A percentile compares a stretch with the other conserved stretches of the same genome.
These are phyloP conservation scores for Perognathus longimembris DNA, from an alignment of 2,113 vertebrate genomes.

Conservation along the genomic window DNA sequence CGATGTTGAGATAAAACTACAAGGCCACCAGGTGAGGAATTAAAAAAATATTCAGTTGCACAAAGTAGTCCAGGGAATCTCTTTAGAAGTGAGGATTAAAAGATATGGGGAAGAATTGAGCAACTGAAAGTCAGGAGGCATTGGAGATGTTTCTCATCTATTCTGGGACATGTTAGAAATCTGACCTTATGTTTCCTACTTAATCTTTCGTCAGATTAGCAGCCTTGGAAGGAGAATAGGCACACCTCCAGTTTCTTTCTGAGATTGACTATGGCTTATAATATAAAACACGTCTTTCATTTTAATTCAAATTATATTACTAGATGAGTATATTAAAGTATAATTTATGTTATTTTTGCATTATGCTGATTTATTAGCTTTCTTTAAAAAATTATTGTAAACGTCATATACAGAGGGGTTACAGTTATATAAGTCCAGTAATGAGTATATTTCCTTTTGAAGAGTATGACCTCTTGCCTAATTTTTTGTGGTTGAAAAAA, in stretches of 20 bases:
- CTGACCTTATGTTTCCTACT: background rate
- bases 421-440: no score
- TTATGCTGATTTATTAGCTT: background rate
- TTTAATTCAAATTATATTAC: background rate
- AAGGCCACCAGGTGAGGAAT: background rate
- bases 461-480: no score
- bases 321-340: background rate
- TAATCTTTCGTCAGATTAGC: background rate
- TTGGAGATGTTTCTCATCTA: background rate
- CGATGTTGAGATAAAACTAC: background rate
- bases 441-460: no score
- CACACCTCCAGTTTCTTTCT: background rate
- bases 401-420: no score
- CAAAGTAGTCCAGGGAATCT: background rate
- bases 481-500: background rate
- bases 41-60: background rate
- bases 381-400: no score
- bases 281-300: background rate
- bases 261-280: background rate
- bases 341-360: background rate
- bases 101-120: background rate
- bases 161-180: background rate
- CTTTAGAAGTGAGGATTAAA: background rate
- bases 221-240: background rate
- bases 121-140: background rate